Evolutionary conservation across 2,797 vertebrate species (phyloP), one percentile per base, ranked within the genome.

Genomic region (Brachyalestes nurse): DNA sequence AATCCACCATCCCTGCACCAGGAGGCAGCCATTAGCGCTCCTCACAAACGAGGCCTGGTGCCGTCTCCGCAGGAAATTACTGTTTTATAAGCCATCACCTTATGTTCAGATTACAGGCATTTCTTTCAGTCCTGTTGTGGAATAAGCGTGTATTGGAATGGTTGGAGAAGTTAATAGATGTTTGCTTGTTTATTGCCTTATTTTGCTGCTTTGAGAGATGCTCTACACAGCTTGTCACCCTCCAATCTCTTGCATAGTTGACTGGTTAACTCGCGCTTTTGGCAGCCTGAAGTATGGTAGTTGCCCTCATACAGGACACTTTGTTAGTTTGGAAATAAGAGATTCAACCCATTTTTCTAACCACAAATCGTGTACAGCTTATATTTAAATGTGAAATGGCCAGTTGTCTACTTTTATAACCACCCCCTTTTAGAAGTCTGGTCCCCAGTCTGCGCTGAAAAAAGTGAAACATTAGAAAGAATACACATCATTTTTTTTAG

Each of bases 21-120:
- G 67, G 62, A 82, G 62, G 80, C 58, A 65, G 49, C 55, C 73
- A 76, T 75, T 70, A 75, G 72, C 28, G 45, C 28, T n/a, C 73
- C 34, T 64, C 55, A 6, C 58, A 77, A 72, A 77, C 57, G 38
- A 57, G 58, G 47, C 74, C 74, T 45, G 77, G 58, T 72, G 58
- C 64, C 9, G 53, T 60, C 64, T 61, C 64, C 70, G 12, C 65
- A 61, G 70, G 25, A 61, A 53, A 45, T 53, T 42, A 53, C 25
- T 5, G 60, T 51, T 58, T 65, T 78, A 14, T 0, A 49, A 82
- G 75, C 75, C 47, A 58, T 77, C 75, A 61, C 70, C 69, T 78
- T 78, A 73, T 78, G 61, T 78, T 82, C 62, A 25, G 19, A 28
- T 62, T 62, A 62, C 60, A 16, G 25, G 14, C 9, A 62, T 25